Base-by-base conservation (phyloP, 2,113 vertebrate genomes). In the Oryzias celebensis region DNA sequence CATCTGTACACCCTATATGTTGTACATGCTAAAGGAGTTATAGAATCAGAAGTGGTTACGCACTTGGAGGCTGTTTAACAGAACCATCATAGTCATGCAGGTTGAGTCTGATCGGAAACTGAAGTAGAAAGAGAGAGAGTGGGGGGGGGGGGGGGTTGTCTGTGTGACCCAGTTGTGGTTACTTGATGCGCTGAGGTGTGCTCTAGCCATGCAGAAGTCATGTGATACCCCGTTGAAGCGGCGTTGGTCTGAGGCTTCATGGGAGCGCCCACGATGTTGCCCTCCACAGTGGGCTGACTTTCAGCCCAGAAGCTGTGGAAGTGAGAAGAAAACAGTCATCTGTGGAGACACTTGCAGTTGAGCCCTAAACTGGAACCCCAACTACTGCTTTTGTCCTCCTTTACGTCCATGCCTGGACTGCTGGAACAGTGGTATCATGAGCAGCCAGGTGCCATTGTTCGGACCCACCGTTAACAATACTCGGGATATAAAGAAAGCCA, bases 151-250 rank as follows among this genome's bases (percentile, higher is more conserved):
- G 36, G 48, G 20, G 7, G 23, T 57, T 41, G 51, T 68, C 62
- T 41, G 54, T 68, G 48, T 66, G 71, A 78, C 80, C 72, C 68
- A 72, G 3, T 73, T 84, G 72, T 75, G 75, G 73, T 78, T 71
- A 48, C 72, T 54, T 52, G 65, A 74, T 73, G 70, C 63, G 47
- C 6, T 46, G 67, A 73, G 73, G 63, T 31, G 68, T 72, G 59
- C 26, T 70, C 18, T 49, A 48, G 28, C 56, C 2, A 8, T 23
- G 17, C 26, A 18, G 47, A n/a, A 71, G 71, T 77, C 76, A 85
- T 80, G 77, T 61, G 83, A 83, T 68, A 71, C 50, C 48, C 45
- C 58, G 41, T 48, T 0, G 55, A 53, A 50, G 52, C 22, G 62
- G 78, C 62, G 75, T 82, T 71, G 68, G 58, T 43, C 52, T 0